phyloP scores from a whole-genome alignment of 2,888 invertebrate genomes.

The Atherix ibis region DNA sequence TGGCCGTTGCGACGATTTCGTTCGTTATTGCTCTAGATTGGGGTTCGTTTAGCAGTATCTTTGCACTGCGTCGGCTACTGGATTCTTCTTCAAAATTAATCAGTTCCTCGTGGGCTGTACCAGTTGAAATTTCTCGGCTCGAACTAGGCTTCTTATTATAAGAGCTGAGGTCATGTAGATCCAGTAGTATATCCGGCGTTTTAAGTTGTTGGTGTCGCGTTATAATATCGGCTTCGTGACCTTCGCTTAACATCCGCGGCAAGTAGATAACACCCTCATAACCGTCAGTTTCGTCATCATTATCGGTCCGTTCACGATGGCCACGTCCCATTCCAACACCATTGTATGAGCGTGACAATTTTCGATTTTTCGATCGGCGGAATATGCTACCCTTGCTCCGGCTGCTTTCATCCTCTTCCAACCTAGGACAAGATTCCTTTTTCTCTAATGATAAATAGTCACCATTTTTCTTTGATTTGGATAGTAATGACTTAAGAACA shows the following conservation, averaged over 20 bases:
- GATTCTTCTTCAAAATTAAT: conserved; percentile 11
- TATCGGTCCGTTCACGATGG: conserved; percentile 14
- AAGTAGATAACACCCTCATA: conserved; percentile 17
- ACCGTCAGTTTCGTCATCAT: conserved; percentile 6
- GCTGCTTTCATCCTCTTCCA: conserved; percentile 4
- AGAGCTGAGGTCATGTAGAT: conserved; percentile 21
- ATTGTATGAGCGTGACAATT: conserved; percentile 29
- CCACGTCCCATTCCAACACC: conserved; percentile 17
- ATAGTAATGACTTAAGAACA: conserved; percentile 25
- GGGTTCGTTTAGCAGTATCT: neutral
- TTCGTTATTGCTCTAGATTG: neutral
- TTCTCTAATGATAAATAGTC: conserved; percentile 28
- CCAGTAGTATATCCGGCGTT: conserved; percentile 29
- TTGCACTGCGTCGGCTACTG: too few species aligned
- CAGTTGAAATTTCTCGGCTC: neutral
- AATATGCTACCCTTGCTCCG: conserved; percentile 19
- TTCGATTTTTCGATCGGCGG: conserved; percentile 26
- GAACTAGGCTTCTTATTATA: conserved; percentile 5
- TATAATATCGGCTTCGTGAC: conserved; percentile 13
- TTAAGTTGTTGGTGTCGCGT: conserved; percentile 13
- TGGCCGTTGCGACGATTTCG: neutral
- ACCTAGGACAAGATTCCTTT: conserved; percentile 12
- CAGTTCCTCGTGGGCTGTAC: conserved; percentile 7
- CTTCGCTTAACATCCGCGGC: conserved; percentile 18
- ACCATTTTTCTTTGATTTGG: conserved; percentile 28